Evolutionary conservation across 2,113 vertebrate species (phyloP).

Genomic region (Corythornis cristatus): DNA sequence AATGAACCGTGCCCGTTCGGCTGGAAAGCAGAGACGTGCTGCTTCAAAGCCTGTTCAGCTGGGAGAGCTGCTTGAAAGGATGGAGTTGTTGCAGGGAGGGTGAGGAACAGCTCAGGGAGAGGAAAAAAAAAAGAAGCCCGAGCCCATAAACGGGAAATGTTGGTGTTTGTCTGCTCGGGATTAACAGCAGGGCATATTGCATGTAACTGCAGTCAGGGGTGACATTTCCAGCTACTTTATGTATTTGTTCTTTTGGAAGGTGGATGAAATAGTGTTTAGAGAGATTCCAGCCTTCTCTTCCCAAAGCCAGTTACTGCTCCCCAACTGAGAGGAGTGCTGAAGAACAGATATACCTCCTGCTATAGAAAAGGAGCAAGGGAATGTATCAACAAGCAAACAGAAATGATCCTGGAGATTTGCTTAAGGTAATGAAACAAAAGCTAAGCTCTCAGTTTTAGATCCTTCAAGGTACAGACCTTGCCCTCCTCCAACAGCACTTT

Average conservation of each 20-base stretch:
- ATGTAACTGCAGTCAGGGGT: not conserved
- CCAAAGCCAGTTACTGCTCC: not conserved
- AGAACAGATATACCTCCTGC: not conserved
- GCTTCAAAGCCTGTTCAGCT: not conserved
- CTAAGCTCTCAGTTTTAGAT: not conserved
- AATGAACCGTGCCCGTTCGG: accelerated
- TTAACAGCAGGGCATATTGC: not conserved
- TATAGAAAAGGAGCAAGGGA: not conserved
- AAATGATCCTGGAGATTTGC: not conserved
- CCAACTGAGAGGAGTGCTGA: not conserved
- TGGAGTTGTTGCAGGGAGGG: not conserved
- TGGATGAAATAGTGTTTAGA: not conserved
- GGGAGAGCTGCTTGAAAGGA: not conserved
- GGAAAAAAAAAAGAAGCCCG: not conserved
- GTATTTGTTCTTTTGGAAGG: conserved; percentile 24
- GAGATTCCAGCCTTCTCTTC: not conserved
- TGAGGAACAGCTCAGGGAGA: not conserved
- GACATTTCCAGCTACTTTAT: not conserved
- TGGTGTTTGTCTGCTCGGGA: not conserved
- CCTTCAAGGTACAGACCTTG: not conserved
- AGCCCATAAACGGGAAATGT: conserved; percentile 14
- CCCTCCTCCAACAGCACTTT: not conserved
- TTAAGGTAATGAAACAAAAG: not conserved
- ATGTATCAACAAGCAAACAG: not conserved
- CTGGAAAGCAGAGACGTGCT: not conserved